Percentiles rank a stretch among this genome's conserved stretches.
phyloP scores from a whole-genome alignment of 1,140 invertebrate species.

The Cardiocondyla obscurior region DNA sequence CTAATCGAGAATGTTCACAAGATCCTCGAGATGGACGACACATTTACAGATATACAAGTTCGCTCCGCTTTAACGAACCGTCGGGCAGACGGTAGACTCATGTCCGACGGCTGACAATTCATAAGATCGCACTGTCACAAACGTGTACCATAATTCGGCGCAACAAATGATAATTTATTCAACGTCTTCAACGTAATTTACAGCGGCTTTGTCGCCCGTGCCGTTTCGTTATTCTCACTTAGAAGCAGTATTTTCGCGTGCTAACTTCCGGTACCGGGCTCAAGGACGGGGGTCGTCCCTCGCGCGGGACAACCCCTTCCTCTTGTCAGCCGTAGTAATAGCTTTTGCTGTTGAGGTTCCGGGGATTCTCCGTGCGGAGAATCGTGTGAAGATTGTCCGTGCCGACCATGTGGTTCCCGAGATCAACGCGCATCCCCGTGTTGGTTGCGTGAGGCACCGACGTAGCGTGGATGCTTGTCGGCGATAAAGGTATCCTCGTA shows the following conservation, averaged over 20 bases:
- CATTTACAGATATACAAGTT: background rate
- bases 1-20: constrained; percentile 18
- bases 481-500: constrained; percentile 78
- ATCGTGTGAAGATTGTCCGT: constrained; percentile 82
- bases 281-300: constrained; percentile 80
- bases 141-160: background rate
- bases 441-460: constrained; percentile 44
- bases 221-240: constrained; percentile 66
- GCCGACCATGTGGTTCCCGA: constrained; percentile 83
- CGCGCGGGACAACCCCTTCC: constrained; percentile 80
- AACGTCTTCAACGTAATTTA: constrained; percentile 41
- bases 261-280: constrained; percentile 82
- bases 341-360: constrained; percentile 85
- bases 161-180: background rate
- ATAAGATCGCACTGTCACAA: constrained; percentile 1
- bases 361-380: constrained; percentile 80
- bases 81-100: background rate
- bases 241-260: constrained; percentile 82
- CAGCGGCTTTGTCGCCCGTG: constrained; percentile 41
- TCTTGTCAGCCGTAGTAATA: constrained; percentile 87
- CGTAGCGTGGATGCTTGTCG: constrained; percentile 60
- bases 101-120: background rate
- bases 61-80: background rate
- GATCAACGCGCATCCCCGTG: constrained; percentile 78
- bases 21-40: constrained; percentile 11